Evolutionary conservation across 2,888 invertebrate genomes (phyloP), one percentile per base, ranked within the genome.

Genomic region (Meteorus colon): DNA sequence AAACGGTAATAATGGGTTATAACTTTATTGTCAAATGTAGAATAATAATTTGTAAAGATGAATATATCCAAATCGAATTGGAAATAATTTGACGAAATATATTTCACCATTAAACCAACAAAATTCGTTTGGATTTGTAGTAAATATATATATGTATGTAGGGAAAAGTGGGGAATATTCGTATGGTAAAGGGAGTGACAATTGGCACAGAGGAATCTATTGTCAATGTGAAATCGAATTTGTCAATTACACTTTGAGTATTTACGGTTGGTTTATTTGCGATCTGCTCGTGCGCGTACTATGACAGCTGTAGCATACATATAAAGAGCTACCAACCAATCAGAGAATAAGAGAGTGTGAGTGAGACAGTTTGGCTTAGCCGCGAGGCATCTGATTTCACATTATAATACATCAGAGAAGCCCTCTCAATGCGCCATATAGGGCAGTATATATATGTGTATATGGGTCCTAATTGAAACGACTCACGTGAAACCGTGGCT

Each of bases 221-320:
- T 76, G 72, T 76, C 55, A 72, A 73, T 73, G 82, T 82, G 84
- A 87, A 89, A 89, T 89, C 86, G 86, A 88, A 89, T 89, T 86
- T 89, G 86, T 88, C 89, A 86, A 89, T 89, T 89, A 89, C 86
- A 86, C 84, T 83, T 80, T 83, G 75, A 77, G 84, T 84, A 85
- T 89, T 89, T 87, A 89, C 89, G 89, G 84, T 89, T 88, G 88
- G 89, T 88, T 89, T 85, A 71, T 78, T 77, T 73, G 80, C 73
- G 78, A 78, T 80, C 76, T 80, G 79, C 55, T 55, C 55, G 55
- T 69, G 70, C 70, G 74, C 73, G 68, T 68, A 76, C 45, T 76
- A 75, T 80, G 79, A 82, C 82, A 82, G 82, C 82, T 82, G 82
- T 80, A 80, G 19, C 55, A 55, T 19, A 55, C 19, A 55, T 71